Conservation (phyloP, 1,140 invertebrate species). For the Trichonephila clavipes region DNA sequence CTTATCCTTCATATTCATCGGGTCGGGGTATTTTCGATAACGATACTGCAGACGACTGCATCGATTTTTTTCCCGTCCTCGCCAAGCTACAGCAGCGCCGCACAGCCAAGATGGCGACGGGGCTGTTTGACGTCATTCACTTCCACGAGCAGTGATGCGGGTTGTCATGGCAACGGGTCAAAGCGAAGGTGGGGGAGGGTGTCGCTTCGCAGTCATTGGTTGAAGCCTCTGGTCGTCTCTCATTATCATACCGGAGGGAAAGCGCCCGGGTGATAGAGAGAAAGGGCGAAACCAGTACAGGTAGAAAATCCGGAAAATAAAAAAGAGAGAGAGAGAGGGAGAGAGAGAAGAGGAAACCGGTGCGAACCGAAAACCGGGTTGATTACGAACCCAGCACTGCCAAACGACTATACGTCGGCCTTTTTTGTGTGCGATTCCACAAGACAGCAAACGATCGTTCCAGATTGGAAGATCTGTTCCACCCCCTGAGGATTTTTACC, state of each 20-base stretch:
- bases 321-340: neutral
- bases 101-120: conserved; percentile 73
- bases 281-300: conserved; percentile 48
- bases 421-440: neutral
- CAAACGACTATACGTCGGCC: conserved; percentile 22
- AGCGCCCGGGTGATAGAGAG: conserved; percentile 54
- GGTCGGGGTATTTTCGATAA: conserved; percentile 65
- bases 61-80: conserved; percentile 64
- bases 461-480: conserved; percentile 44
- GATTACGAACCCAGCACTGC: conserved; percentile 48
- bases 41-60: conserved; percentile 72
- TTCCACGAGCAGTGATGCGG: conserved; percentile 64
- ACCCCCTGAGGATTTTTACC: conserved; percentile 27
- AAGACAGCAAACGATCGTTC: neutral
- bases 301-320: conserved; percentile 37
- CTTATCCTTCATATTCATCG: conserved; percentile 48
- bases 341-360: conserved; percentile 39
- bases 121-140: conserved; percentile 68
- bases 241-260: conserved; percentile 59
- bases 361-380: conserved; percentile 45
- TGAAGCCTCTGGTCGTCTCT: conserved; percentile 39
- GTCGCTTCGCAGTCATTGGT: conserved; percentile 37
- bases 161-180: conserved; percentile 63
- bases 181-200: conserved; percentile 16
- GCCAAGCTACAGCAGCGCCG: conserved; percentile 54